Evolutionary conservation across 1,140 invertebrate species (phyloP), one percentile per base, ranked within the genome.

Genomic region (Druon quercuslanigerum): DNA sequence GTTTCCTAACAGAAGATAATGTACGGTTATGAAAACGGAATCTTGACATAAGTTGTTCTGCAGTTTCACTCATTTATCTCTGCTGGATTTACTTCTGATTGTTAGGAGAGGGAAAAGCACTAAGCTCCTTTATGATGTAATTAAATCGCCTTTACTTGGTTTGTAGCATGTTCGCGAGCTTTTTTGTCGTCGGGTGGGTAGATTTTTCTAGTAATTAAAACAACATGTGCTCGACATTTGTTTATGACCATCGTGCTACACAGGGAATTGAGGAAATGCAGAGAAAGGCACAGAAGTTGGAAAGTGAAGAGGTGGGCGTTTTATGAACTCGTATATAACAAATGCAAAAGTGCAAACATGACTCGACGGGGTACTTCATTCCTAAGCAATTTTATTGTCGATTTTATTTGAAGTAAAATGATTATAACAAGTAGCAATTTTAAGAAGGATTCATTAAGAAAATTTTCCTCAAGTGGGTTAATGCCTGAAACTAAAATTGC

Each of bases 301-400:
- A 84, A 83, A 83, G 83, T 84, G 60, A 84, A 84, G 52, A 79
- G 78, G 75, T 72, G 52, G 71, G 70, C 77, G 77, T 72, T 70
- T 77, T 79, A 75, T 71, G 78, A 70, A 73, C 73, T 54, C n/a
- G 52, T 60, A 60, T 60, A 14, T 14, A 20, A 33, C 25, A 60
- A 60, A 60, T 20, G 57, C 57, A 60, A 60, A 60, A 25, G 57
- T 60, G 25, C 57, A 60, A 40, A 60, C 56, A 57, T 20, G 13
- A 5, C 20, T 33, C 19, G 20, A 33, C 20, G 25, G 57, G 57
- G 57, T 40, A 25, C 33, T 60, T 25, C 17, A 20, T 20, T 60
- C 20, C 5, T 60, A 60, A 60, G 40, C 33, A 33, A 33, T 60
- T 33, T 60, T 20, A 14, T 16, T 12, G 9, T 19, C 25, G 13